Conservation (phyloP, 2,113 vertebrate species). For the Takifugu bimaculatus region DNA sequence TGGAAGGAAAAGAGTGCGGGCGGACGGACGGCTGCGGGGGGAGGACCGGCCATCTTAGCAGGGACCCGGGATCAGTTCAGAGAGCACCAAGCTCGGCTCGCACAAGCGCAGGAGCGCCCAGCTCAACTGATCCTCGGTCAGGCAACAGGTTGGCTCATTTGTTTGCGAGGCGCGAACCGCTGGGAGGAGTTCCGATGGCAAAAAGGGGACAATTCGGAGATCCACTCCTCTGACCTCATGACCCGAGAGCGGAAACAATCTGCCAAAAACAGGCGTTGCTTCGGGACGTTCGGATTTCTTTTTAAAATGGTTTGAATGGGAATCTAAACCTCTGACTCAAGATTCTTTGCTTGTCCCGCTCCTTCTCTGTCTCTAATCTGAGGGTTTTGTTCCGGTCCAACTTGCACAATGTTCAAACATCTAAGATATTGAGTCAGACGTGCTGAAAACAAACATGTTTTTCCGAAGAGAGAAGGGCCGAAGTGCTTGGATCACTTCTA, state of each 20-base stretch:
- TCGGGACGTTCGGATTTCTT: neutral
- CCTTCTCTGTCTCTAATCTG: too few species aligned
- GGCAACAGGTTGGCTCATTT: conserved; percentile 55
- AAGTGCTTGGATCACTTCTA: too few species aligned
- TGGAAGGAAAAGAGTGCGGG: conserved; percentile 49
- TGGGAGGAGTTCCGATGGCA: conserved; percentile 49
- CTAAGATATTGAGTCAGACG: too few species aligned
- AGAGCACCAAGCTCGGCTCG: too few species aligned
- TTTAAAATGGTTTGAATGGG: too few species aligned
- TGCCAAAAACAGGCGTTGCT: neutral
- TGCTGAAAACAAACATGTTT: too few species aligned
- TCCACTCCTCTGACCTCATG: conserved; percentile 4
- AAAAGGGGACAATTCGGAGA: conserved; percentile 51
- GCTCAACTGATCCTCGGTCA: conserved; percentile 45
- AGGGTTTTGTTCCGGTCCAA: too few species aligned
- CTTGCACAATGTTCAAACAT: too few species aligned
- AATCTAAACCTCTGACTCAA: too few species aligned
- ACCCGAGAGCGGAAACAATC: neutral
- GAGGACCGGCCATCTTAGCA: neutral
- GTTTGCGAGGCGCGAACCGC: conserved; percentile 15
- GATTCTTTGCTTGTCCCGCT: too few species aligned
- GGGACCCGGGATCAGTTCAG: conserved; percentile 35
- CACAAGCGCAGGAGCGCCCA: neutral
- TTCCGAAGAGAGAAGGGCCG: too few species aligned
- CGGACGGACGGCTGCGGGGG: conserved; percentile 7